phyloP scores from a whole-genome alignment of 2,888 invertebrate species.

The Sinohyriopsis cumingii region DNA sequence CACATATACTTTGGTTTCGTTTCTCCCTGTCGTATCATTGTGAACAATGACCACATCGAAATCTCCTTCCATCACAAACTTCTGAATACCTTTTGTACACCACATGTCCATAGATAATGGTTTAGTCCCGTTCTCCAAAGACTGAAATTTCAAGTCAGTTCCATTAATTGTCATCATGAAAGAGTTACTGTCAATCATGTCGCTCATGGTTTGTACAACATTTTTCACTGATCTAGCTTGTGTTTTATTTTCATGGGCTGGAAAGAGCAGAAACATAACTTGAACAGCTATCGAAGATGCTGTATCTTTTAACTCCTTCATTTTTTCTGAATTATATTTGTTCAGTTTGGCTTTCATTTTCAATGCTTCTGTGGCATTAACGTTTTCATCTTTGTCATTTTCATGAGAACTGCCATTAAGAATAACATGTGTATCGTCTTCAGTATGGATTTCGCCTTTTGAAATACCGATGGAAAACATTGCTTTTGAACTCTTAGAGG shows the following conservation, averaged over 20 bases:
- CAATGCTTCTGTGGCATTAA: too few species aligned
- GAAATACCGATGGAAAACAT: too few species aligned
- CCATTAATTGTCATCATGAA: constrained; percentile 56
- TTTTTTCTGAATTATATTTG: too few species aligned
- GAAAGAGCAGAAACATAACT: constrained; percentile 51
- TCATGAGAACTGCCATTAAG: too few species aligned
- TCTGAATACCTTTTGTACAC: constrained; percentile 32
- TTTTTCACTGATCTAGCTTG: constrained; percentile 35
- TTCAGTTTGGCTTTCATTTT: too few species aligned
- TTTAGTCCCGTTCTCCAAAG: constrained; percentile 24
- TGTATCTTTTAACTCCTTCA: neutral
- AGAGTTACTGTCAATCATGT: constrained; percentile 35
- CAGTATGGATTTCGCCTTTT: too few species aligned
- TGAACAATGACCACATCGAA: constrained; percentile 17
- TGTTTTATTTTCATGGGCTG: constrained; percentile 31
- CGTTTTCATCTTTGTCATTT: too few species aligned
- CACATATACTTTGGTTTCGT: constrained; percentile 36
- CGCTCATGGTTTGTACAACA: constrained; percentile 44
- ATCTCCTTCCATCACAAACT: constrained; percentile 17
- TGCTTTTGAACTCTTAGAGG: too few species aligned
- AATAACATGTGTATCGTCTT: too few species aligned
- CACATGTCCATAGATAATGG: constrained; percentile 28
- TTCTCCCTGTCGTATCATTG: constrained; percentile 18
- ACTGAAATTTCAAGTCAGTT: constrained; percentile 45
- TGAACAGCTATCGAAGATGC: constrained; percentile 12